A percentile compares a stretch with the other conserved stretches of the same genome.
Evolutionary conservation across 1,140 invertebrate species (phyloP).

Genomic region (Trachymyrmex septentrionalis): DNA sequence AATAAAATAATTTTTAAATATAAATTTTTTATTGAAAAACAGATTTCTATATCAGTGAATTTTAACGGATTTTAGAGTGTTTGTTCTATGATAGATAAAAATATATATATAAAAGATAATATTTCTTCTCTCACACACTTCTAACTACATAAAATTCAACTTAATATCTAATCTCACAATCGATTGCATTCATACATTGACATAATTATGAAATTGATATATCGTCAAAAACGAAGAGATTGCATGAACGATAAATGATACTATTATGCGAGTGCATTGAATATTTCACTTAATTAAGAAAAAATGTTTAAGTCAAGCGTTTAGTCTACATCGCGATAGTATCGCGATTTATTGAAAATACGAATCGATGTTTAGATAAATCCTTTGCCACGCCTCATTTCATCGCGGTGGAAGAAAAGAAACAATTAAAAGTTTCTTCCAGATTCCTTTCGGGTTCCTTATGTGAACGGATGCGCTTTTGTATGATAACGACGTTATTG

Average conservation of each 20-base stretch:
- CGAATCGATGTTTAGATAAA: slow-evolving; percentile 31
- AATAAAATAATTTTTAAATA: background rate
- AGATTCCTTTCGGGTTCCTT: background rate
- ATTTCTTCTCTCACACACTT: background rate
- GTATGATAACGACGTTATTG: background rate
- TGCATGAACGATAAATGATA: slow-evolving; percentile 46
- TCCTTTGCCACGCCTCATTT: slow-evolving; percentile 44
- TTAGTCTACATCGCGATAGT: background rate
- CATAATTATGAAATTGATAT: slow-evolving; percentile 9
- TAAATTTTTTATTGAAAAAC: background rate
- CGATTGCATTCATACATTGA: background rate
- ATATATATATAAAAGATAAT: background rate
- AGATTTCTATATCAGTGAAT: background rate
- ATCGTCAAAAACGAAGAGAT: slow-evolving; percentile 34
- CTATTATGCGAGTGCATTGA: slow-evolving; percentile 29
- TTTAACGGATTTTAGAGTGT: background rate
- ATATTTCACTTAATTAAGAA: slow-evolving; percentile 37
- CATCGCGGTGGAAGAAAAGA: background rate
- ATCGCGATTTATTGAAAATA: slow-evolving; percentile 54
- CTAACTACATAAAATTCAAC: slow-evolving; percentile 4
- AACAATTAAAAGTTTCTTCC: slow-evolving; percentile 13
- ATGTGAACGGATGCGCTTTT: background rate
- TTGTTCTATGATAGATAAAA: background rate
- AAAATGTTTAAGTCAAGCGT: background rate
- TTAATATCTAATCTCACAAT: background rate